phyloP scores from a whole-genome alignment of 2,113 vertebrate species.

The Spea multiplicata region DNA sequence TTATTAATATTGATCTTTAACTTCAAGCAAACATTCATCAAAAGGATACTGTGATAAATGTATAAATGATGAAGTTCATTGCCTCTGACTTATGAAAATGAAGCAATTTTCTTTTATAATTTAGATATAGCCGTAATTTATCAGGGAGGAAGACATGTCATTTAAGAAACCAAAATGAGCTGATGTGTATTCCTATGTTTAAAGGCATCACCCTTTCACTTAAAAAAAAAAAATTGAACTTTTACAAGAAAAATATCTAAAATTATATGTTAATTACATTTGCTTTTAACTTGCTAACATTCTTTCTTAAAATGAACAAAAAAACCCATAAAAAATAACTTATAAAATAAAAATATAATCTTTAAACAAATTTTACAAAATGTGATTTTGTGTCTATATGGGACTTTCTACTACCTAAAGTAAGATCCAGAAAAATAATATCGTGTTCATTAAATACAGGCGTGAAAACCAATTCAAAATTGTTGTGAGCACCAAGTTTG shows the following conservation, averaged over 20 bases:
- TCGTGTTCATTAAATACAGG: too few relatives aligned
- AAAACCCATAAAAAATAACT: too few relatives aligned
- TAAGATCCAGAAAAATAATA: too few relatives aligned
- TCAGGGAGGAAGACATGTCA: conserved; percentile 12
- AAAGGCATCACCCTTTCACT: neutral
- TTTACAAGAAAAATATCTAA: neutral
- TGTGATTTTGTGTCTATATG: too few relatives aligned
- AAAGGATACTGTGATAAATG: conserved; percentile 49
- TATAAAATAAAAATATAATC: neutral
- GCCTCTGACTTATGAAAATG: conserved; percentile 49
- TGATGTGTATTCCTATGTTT: neutral
- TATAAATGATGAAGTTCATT: conserved; percentile 52
- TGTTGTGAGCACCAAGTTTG: too few relatives aligned
- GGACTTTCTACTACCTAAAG: too few relatives aligned
- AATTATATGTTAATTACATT: too few relatives aligned
- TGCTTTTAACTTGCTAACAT: too few relatives aligned
- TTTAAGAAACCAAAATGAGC: neutral
- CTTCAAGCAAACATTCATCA: conserved; percentile 51
- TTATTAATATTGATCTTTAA: conserved; percentile 54
- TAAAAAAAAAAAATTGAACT: neutral
- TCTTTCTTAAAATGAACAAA: too few relatives aligned
- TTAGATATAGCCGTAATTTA: conserved; percentile 23
- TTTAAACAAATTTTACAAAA: too few relatives aligned
- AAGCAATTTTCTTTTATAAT: conserved; percentile 29
- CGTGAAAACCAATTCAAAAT: too few relatives aligned